Evolutionary conservation across 2,113 vertebrate species (phyloP).

Genomic region (Lophura nycthemera): DNA sequence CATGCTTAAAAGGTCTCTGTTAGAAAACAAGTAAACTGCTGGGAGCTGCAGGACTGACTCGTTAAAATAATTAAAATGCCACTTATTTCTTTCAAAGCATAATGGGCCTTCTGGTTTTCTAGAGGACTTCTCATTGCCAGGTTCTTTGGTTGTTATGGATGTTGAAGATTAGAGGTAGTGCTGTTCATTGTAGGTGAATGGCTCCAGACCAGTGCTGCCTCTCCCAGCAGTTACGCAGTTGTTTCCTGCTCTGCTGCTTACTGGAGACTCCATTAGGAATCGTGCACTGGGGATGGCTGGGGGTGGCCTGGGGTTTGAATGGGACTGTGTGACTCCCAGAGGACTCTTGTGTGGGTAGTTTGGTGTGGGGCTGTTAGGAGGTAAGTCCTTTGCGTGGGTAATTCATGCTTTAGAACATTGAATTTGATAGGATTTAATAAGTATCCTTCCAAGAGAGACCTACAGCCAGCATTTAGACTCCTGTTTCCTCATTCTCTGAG

Average conservation of each 20-base stretch:
- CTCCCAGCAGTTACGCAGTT: not conserved
- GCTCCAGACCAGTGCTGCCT: not conserved
- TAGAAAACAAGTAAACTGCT: not conserved
- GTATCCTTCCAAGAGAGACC: not conserved
- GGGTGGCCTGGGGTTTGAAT: not conserved
- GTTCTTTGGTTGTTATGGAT: not conserved
- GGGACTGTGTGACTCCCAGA: not conserved
- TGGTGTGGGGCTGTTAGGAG: not conserved
- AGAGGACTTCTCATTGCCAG: not conserved
- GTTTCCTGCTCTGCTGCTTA: not conserved
- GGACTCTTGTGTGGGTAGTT: not conserved
- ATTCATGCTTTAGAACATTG: not conserved
- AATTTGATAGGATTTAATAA: not conserved
- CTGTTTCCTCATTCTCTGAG: not conserved
- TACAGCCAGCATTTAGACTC: not conserved
- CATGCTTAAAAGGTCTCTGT: not conserved
- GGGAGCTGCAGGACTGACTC: not conserved
- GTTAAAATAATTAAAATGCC: not conserved
- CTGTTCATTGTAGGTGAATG: not conserved
- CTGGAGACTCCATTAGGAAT: fast-evolving
- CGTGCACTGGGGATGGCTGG: not conserved
- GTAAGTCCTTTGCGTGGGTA: not conserved
- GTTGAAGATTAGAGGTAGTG: not conserved
- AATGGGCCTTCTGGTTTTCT: not conserved
- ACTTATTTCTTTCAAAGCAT: not conserved